Conservation (phyloP, 1,140 invertebrate genomes). For the Drosophila nigrodunni region DNA sequence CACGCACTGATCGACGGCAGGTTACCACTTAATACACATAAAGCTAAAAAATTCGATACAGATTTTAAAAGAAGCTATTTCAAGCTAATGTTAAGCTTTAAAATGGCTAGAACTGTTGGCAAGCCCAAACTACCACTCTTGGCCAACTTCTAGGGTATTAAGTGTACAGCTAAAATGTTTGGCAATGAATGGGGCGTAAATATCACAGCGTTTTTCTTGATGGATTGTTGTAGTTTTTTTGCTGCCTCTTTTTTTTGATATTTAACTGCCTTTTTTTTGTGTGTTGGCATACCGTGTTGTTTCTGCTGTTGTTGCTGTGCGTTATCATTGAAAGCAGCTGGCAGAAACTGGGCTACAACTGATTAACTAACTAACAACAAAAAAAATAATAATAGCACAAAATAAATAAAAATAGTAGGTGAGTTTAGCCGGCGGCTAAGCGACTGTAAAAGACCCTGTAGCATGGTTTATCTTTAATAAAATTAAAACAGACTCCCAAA, state of each 20-base stretch:
- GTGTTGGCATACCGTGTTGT: neutral
- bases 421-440: no score
- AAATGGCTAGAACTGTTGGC: neutral
- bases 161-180: constrained; percentile 9
- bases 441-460: no score
- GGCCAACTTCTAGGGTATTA: constrained; percentile 6
- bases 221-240: constrained; percentile 6
- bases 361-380: constrained; percentile 43
- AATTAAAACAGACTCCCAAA: no score
- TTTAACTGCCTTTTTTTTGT: neutral
- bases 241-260: neutral
- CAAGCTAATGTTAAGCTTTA: neutral
- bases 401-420: neutral
- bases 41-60: neutral
- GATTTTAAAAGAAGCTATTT: neutral
- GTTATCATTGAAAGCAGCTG: constrained; percentile 26
- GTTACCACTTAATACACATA: neutral
- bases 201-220: constrained; percentile 21
- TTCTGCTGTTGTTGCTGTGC: constrained; percentile 4
- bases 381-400: neutral
- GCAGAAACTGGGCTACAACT: constrained; percentile 29
- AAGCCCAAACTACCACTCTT: neutral
- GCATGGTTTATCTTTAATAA: no score
- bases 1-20: neutral
- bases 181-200: constrained; percentile 15